Evolutionary conservation across 2,888 invertebrate genomes (phyloP).

Genomic region (Catotricha subobsoleta): DNA sequence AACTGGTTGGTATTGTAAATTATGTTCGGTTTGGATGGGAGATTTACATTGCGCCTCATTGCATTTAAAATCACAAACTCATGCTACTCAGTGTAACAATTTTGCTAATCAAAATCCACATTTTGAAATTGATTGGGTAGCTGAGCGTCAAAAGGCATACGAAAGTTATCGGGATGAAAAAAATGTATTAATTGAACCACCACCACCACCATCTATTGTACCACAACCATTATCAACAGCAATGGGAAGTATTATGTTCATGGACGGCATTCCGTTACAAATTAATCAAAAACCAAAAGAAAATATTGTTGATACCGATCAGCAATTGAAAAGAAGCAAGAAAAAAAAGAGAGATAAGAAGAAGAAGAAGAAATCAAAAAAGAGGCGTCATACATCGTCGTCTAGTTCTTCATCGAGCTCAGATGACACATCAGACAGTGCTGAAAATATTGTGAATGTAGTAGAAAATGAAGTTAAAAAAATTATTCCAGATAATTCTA

Average conservation of each 20-base stretch:
- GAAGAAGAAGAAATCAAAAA: constrained; percentile 32
- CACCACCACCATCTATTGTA: constrained; percentile 16
- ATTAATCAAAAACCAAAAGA: constrained; percentile 9
- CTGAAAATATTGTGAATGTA: constrained; percentile 7
- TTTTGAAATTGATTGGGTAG: constrained; percentile 76
- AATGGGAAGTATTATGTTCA: constrained; percentile 11
- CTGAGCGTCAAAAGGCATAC: constrained; percentile 56
- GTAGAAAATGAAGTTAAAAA: constrained; percentile 15
- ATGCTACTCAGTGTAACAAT: constrained; percentile 68
- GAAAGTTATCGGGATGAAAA: constrained; percentile 21
- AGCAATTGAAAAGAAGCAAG: constrained; percentile 40
- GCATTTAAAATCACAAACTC: constrained; percentile 61
- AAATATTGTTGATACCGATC: constrained; percentile 34
- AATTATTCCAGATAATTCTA: constrained; percentile 31
- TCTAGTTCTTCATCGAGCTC: constrained; percentile 15
- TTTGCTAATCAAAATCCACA: constrained; percentile 71
- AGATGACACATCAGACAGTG: constrained; percentile 11
- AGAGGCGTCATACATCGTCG: constrained; percentile 20
- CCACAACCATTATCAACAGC: background rate
- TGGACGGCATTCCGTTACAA: constrained; percentile 14
- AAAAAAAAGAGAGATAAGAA: constrained; percentile 31
- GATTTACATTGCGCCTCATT: constrained; percentile 75
- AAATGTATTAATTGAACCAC: constrained; percentile 18
- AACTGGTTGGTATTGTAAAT: constrained; percentile 77
- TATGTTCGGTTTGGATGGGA: constrained; percentile 75